These are phyloP conservation scores for Wiebesia pumilae DNA, from an alignment of 1,140 invertebrate genomes.

Conservation along the genomic window DNA sequence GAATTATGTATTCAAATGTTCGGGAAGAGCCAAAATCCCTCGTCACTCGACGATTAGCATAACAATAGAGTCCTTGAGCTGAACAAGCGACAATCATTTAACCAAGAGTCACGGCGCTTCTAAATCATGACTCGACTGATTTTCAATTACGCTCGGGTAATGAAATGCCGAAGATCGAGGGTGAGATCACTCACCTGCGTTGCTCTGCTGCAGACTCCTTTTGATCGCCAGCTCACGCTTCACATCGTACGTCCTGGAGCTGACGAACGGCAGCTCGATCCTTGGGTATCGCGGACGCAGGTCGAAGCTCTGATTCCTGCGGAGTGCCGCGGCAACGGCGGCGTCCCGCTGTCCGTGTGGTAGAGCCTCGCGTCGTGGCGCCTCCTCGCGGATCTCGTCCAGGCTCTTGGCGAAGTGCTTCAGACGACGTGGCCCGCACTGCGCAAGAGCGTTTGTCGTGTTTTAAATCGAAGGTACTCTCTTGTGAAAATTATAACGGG, in stretches of 20 bases:
- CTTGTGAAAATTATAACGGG: no score
- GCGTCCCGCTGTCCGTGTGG: background rate
- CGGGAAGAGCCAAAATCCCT: no score
- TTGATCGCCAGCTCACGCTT: conserved; percentile 57
- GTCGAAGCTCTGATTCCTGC: conserved; percentile 72
- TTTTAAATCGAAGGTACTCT: no score
- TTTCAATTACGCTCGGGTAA: no score
- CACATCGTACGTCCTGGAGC: conserved; percentile 65
- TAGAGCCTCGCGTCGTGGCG: conserved; percentile 53
- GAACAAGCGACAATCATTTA: no score
- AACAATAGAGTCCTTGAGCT: no score
- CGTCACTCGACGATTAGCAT: no score
- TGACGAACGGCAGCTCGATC: conserved; percentile 49
- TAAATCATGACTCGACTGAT: no score
- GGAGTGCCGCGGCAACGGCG: conserved; percentile 41
- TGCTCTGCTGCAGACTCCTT: conserved; percentile 1
- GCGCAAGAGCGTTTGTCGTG: background rate
- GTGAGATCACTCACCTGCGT: background rate
- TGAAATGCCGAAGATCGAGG: background rate
- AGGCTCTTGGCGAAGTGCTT: conserved; percentile 65
- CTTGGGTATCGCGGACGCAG: conserved; percentile 59
- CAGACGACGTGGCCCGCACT: conserved; percentile 31
- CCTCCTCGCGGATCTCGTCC: conserved; percentile 68
- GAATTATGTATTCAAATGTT: no score
- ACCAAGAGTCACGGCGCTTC: no score